phyloP scores from a whole-genome alignment of 2,797 vertebrate genomes.

The Poecilia wingei region DNA sequence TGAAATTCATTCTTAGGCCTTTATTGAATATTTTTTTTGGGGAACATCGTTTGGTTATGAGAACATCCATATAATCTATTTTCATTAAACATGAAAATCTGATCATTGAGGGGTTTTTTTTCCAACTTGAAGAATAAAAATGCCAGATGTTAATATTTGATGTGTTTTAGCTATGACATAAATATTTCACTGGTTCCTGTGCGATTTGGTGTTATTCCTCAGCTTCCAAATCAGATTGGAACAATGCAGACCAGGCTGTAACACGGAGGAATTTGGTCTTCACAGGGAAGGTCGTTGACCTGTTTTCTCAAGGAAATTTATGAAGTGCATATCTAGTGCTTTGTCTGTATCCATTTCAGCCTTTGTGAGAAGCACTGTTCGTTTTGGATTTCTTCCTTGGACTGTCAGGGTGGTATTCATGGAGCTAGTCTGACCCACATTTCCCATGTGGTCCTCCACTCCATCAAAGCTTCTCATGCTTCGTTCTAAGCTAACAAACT shows the following conservation, averaged over 20 bases:
- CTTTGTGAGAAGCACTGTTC: conserved; percentile 69
- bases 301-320: conserved; percentile 62
- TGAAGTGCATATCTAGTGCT: conserved; percentile 52
- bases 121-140: background rate
- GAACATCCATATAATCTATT: background rate
- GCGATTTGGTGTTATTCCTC: background rate
- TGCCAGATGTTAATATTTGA: background rate
- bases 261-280: conserved; percentile 56
- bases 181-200: background rate
- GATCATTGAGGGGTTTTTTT: background rate
- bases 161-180: background rate
- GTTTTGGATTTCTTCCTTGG: conserved; percentile 69
- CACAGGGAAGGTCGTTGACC: conserved; percentile 55
- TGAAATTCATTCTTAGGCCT: background rate
- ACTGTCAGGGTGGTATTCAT: conserved; percentile 45
- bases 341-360: conserved; percentile 73
- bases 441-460: conserved; percentile 49
- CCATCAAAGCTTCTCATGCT: conserved; percentile 53
- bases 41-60: background rate
- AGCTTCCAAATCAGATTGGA: conserved; percentile 46
- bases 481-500: conserved; percentile 18
- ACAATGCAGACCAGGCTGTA: conserved; percentile 46
- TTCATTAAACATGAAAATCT: background rate
- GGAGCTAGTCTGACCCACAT: conserved; percentile 62
- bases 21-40: background rate